A percentile compares a stretch with the other conserved stretches of the same genome.
phyloP scores from a whole-genome alignment of 2,888 invertebrate genomes.

The Pyrgus malvae region DNA sequence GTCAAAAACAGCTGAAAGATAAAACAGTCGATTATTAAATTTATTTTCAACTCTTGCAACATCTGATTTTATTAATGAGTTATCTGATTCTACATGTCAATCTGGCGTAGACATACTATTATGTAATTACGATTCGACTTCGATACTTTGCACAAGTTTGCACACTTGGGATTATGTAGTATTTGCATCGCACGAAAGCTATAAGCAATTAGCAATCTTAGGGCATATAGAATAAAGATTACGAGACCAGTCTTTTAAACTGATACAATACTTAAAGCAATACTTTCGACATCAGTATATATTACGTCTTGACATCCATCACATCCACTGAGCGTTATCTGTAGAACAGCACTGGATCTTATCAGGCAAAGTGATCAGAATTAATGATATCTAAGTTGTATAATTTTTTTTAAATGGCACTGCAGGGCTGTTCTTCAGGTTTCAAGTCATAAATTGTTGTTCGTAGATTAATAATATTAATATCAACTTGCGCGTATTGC shows the following conservation, averaged over 20 bases:
- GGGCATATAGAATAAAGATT: background rate
- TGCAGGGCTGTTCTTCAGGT: too few relatives aligned
- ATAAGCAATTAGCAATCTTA: constrained; percentile 2
- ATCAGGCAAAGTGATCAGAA: constrained; percentile 24
- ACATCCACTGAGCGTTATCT: constrained; percentile 21
- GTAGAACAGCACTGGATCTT: constrained; percentile 11
- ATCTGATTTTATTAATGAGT: background rate
- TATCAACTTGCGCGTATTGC: too few relatives aligned
- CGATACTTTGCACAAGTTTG: background rate
- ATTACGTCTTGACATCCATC: constrained; percentile 14
- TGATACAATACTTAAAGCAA: constrained; percentile 3
- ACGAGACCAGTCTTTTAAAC: background rate
- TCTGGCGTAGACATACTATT: background rate
- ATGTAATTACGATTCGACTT: constrained; percentile 1
- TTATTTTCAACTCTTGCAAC: background rate
- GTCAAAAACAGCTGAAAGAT: too few relatives aligned
- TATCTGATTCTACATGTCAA: constrained; percentile 9
- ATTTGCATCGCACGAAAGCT: background rate
- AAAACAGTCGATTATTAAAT: too few relatives aligned
- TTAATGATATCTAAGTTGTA: constrained; percentile 25
- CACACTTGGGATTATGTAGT: constrained; percentile 1
- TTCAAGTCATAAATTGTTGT: too few relatives aligned
- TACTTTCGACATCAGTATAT: constrained; percentile 19
- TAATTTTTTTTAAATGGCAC: constrained; percentile 19
- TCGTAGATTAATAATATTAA: too few relatives aligned